Conservation (phyloP, 64 coral and sea anemone species). For the Dendrophyllia cribrosa region DNA sequence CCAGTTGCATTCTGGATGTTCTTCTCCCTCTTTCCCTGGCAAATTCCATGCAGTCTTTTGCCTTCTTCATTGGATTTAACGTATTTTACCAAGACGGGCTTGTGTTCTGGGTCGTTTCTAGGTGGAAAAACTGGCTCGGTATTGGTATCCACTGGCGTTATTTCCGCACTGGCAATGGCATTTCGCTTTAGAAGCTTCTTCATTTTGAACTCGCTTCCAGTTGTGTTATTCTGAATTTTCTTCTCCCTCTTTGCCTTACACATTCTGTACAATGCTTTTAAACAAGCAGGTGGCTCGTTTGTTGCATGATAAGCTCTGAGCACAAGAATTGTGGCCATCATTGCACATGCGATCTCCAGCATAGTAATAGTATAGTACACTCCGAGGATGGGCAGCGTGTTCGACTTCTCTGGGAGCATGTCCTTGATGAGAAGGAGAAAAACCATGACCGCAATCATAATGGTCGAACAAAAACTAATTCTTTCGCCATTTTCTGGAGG, state of each 20-base stretch:
- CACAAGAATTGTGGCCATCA: constrained; percentile 60
- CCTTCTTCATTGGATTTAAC: too few species aligned
- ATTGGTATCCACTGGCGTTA: not conserved
- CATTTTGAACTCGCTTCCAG: not conserved
- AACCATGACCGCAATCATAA: constrained; percentile 73
- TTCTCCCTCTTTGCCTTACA: not conserved
- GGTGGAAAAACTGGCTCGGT: too few species aligned
- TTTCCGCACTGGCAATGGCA: not conserved
- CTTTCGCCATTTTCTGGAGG: constrained; percentile 77
- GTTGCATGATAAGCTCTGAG: constrained; percentile 65
- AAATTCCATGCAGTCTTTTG: not conserved
- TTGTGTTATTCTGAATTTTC: not conserved
- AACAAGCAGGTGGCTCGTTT: not conserved
- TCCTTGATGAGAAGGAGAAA: constrained; percentile 62
- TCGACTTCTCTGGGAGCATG: constrained; percentile 72
- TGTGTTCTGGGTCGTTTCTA: not conserved
- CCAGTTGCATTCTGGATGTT: not conserved
- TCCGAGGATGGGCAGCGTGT: constrained; percentile 61
- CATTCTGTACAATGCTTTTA: not conserved
- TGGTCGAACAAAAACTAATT: constrained; percentile 61
- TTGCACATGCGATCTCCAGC: constrained; percentile 26
- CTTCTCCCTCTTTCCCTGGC: not conserved
- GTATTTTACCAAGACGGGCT: not conserved
- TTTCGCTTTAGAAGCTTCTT: not conserved
- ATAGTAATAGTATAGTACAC: constrained; percentile 60